Percentiles rank a stretch among this genome's conserved stretches.
phyloP scores from a whole-genome alignment of 2,113 vertebrate species.

The Chinchilla lanigera region DNA sequence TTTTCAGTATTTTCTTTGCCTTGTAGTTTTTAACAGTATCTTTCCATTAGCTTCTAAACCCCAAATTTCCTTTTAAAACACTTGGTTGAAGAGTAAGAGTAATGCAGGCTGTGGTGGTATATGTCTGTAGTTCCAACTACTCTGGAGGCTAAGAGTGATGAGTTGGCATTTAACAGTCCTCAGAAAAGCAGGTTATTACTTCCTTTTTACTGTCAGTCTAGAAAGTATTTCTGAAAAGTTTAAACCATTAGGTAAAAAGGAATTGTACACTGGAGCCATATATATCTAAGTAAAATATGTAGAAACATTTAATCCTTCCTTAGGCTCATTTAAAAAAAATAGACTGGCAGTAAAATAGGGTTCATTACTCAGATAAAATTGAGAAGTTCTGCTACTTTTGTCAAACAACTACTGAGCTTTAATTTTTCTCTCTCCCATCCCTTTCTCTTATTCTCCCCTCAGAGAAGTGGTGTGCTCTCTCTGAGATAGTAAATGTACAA shows the following conservation, averaged over 20 bases:
- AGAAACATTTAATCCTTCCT: not conserved
- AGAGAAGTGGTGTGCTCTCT: not conserved
- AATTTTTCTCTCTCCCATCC: not conserved
- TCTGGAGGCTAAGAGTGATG: not conserved
- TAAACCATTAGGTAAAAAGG: not conserved
- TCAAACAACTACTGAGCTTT: not conserved
- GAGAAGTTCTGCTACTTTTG: not conserved
- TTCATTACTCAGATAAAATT: not conserved
- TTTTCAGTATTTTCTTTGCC: conserved; percentile 25
- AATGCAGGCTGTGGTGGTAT: too few species aligned
- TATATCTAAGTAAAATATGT: conserved; percentile 33
- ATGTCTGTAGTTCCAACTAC: not conserved
- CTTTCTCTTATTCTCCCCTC: not conserved
- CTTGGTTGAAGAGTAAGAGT: not conserved
- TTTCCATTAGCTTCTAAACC: conserved; percentile 27
- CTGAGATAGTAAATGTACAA: not conserved
- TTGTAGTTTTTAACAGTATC: conserved; percentile 29
- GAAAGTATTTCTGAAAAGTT: not conserved
- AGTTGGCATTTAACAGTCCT: not conserved
- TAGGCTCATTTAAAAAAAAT: not conserved
- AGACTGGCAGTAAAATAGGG: conserved; percentile 37
- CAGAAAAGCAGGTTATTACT: not conserved
- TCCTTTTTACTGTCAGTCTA: not conserved
- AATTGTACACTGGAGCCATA: not conserved
- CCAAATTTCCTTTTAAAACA: conserved; percentile 1